A percentile compares a stretch with the other conserved stretches of the same genome.
phyloP scores from a whole-genome alignment of 1,140 invertebrate genomes.

The Papilio helenus region DNA sequence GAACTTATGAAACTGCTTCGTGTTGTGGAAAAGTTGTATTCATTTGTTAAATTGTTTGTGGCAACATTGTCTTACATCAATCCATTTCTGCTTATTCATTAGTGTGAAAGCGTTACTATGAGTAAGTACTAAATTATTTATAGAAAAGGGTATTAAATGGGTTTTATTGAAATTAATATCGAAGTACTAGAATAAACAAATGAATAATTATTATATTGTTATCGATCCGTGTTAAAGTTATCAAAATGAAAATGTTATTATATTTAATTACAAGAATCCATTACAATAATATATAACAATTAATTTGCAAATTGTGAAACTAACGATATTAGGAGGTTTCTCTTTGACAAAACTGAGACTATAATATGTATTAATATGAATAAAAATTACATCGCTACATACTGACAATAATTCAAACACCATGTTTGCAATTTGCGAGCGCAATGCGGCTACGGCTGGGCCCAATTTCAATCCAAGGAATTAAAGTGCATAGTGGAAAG shows the following conservation, averaged over 20 bases:
- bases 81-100: not conserved
- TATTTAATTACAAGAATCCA: not conserved
- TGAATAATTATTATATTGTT: not conserved
- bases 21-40: not conserved
- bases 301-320: too few species aligned
- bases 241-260: not conserved
- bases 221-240: not conserved
- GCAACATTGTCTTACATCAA: not conserved
- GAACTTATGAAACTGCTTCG: not conserved
- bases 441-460: slow-evolving; percentile 7
- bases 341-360: too few species aligned
- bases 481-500: slow-evolving; percentile 30
- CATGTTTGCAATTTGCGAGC: not conserved
- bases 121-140: not conserved
- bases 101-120: not conserved
- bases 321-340: too few species aligned
- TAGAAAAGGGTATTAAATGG: not conserved
- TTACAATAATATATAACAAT: not conserved
- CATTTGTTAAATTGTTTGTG: not conserved
- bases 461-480: slow-evolving; percentile 18
- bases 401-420: slow-evolving; percentile 2
- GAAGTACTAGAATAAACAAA: not conserved
- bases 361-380: too few species aligned
- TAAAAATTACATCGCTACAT: not conserved
- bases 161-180: slow-evolving; percentile 11